Percentiles rank a stretch among this genome's conserved stretches.
Evolutionary conservation across 2,888 invertebrate genomes (phyloP).

Genomic region (Clepsis dumicolana): DNA sequence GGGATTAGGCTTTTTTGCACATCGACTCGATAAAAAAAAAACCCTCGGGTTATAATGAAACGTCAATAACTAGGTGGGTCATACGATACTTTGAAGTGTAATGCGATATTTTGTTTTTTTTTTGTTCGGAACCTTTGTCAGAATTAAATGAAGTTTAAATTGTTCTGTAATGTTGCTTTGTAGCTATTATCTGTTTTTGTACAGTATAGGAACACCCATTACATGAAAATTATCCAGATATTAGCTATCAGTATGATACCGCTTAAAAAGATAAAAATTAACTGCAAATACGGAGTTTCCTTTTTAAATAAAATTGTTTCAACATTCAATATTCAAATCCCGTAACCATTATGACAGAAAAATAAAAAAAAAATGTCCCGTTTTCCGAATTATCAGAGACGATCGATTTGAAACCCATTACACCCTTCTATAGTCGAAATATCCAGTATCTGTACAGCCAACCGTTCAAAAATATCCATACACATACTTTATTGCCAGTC

Average conservation of each 20-base stretch:
- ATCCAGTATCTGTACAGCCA: no score
- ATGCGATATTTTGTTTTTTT: constrained; percentile 31
- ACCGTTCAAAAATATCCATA: no score
- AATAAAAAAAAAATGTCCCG: no score
- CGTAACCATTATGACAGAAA: no score
- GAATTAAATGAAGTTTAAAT: constrained; percentile 19
- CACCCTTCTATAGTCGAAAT: no score
- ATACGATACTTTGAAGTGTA: constrained; percentile 38
- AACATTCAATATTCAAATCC: no score
- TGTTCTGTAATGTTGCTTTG: not conserved
- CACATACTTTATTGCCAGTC: no score
- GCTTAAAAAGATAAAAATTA: no score
- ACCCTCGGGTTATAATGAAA: constrained; percentile 26
- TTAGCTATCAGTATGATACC: no score
- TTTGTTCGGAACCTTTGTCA: constrained; percentile 22
- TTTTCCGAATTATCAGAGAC: not conserved
- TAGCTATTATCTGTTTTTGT: not conserved
- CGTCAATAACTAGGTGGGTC: constrained; percentile 36
- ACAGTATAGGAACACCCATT: not conserved
- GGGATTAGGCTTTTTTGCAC: constrained; percentile 57
- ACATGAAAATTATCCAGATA: not conserved
- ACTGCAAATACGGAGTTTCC: no score
- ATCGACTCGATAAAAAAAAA: constrained; percentile 27
- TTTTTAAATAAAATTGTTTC: no score
- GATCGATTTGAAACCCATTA: not conserved